These are phyloP conservation scores for Epinephelus moara DNA, from an alignment of 2,113 vertebrate genomes.

Conservation along the genomic window DNA sequence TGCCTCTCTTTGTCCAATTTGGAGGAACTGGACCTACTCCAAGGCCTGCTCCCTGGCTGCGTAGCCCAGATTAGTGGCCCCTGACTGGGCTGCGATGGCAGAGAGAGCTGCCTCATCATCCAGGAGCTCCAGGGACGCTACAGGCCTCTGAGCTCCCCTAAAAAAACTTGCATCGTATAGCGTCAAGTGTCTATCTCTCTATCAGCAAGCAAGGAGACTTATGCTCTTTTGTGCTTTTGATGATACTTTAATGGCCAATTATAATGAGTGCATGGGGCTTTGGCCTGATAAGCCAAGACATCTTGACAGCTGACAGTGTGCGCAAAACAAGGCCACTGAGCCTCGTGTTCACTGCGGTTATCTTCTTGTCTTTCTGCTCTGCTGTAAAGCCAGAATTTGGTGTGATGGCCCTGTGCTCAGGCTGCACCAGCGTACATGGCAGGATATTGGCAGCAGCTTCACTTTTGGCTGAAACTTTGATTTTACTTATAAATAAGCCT, in stretches of 20 bases:
- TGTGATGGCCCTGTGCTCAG: not conserved
- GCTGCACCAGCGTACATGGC: not conserved
- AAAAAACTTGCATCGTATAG: conserved; percentile 16
- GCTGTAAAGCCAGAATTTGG: not conserved
- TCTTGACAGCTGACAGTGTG: conserved; percentile 40
- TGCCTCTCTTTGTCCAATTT: conserved; percentile 44
- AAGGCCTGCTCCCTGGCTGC: conserved; percentile 25
- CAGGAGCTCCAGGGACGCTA: conserved; percentile 46
- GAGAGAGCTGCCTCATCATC: conserved; percentile 50
- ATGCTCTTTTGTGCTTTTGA: conserved; percentile 44
- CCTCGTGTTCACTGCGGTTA: not conserved
- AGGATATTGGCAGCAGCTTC: not conserved
- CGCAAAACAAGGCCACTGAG: conserved; percentile 21
- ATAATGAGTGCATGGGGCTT: conserved; percentile 42
- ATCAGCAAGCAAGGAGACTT: conserved; percentile 17
- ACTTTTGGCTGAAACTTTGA: not conserved
- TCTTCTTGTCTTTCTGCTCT: conserved; percentile 1
- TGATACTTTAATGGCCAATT: conserved; percentile 65
- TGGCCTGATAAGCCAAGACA: conserved; percentile 29
- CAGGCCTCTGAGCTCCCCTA: conserved; percentile 8
- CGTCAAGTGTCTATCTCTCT: conserved; percentile 29
- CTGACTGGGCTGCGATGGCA: conserved; percentile 51
- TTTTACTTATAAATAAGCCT: not conserved
- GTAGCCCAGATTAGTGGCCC: conserved; percentile 59
- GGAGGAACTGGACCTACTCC: conserved; percentile 43